Evolutionary conservation across 2,797 vertebrate species (phyloP), one percentile per base, ranked within the genome.

Genomic region (Phrynocephalus forsythii): DNA sequence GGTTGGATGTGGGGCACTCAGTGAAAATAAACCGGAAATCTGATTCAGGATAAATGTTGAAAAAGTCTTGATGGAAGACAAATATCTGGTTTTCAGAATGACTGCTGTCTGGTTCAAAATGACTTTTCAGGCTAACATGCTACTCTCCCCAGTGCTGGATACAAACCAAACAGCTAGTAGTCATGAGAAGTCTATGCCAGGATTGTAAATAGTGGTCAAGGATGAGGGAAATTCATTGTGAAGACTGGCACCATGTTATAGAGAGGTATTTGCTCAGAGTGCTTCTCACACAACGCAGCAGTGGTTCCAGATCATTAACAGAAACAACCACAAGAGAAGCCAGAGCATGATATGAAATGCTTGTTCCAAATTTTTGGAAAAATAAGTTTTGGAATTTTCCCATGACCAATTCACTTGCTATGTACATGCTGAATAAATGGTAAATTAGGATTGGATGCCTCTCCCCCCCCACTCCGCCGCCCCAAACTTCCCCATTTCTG

Each of bases 51-150:
- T 85, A 52, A 88, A 76, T 44, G 26, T 44, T 76, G 60, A 84
- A 68, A 85, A 88, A 38, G 52, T 76, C 83, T 88, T 26, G 16
- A 68, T 66, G 38, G 79, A 75, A 28, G 71, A 71, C 44, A 69
- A 88, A 76, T 85, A 85, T 88, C 60, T 88, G 83, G 69, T 88
- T 85, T 85, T 78, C 33, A 16, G 26, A 52, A 69, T 75, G 72
- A 48, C 60, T 80, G 78, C 60, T 88, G 87, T 85, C 87, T 88
- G 71, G 78, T 48, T 81, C 60, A 33, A 60, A 80, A 38, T 26
- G 63, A 24, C 30, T 69, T 66, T 87, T 78, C 16, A 69, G 81
- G 83, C 87, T 82, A 88, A 80, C 77, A 73, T 75, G 72, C 67
- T n/a, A 80, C 72, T 81, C 26, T 76, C 81, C 87, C 78, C 63